These are phyloP conservation scores for Noturus placidus DNA, from an alignment of 2,113 vertebrate species.

Conservation along the genomic window DNA sequence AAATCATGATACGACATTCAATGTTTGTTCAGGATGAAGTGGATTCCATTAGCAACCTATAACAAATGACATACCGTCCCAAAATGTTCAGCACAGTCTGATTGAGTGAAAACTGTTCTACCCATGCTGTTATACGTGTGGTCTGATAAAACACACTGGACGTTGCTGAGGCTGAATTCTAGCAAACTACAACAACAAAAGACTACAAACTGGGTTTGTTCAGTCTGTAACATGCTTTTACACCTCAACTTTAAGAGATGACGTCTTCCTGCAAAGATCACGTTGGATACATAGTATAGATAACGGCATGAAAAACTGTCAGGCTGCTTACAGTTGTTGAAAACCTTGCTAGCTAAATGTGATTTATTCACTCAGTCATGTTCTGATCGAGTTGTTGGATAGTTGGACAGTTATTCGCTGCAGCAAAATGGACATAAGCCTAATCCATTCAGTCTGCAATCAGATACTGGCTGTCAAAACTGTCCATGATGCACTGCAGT, in stretches of 20 bases:
- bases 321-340: background rate
- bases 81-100: background rate
- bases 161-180: background rate
- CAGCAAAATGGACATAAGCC: background rate
- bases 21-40: background rate
- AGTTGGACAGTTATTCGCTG: background rate
- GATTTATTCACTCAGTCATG: background rate
- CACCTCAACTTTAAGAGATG: too few species aligned
- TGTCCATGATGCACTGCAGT: background rate
- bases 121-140: background rate
- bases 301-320: background rate
- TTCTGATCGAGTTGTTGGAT: background rate
- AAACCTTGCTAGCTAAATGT: background rate
- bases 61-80: background rate
- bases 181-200: background rate
- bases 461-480: background rate
- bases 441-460: background rate
- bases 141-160: background rate
- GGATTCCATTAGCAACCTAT: background rate
- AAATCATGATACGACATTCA: background rate
- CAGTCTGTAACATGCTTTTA: too few species aligned
- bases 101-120: background rate
- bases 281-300: background rate
- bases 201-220: too few species aligned
- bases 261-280: background rate